phyloP scores from a whole-genome alignment of 2,113 vertebrate species.

The Tichodroma muraria region DNA sequence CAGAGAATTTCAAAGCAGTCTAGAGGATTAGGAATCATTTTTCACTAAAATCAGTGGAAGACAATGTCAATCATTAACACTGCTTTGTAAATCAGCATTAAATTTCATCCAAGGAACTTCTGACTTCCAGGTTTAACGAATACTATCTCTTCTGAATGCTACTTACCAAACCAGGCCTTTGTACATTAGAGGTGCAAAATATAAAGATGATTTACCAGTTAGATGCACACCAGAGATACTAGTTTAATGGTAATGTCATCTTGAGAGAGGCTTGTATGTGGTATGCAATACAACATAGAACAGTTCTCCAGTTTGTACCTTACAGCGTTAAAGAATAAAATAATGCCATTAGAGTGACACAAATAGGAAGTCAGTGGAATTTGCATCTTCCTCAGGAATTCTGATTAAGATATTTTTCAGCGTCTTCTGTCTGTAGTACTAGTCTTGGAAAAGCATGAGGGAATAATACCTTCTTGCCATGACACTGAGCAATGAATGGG shows the following conservation, averaged over 20 bases:
- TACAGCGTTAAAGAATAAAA: neutral
- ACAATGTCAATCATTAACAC: neutral
- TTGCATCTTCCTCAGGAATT: neutral
- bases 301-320: neutral
- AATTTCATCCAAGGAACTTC: neutral
- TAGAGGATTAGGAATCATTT: neutral
- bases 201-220: neutral
- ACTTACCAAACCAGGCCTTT: neutral
- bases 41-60: neutral
- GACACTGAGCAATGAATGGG: neutral
- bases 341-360: neutral
- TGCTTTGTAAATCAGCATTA: neutral
- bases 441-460: neutral
- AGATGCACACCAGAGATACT: neutral
- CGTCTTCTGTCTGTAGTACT: neutral
- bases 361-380: neutral
- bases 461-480: neutral
- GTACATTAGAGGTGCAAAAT: neutral
- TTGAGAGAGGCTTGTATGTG: neutral
- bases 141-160: neutral
- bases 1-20: neutral
- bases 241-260: neutral
- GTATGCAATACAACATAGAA: neutral
- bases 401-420: neutral
- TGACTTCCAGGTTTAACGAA: neutral